These are phyloP conservation scores for Macrostomum lignano DNA, from an alignment of 1,140 invertebrate genomes.

Conservation along the genomic window DNA sequence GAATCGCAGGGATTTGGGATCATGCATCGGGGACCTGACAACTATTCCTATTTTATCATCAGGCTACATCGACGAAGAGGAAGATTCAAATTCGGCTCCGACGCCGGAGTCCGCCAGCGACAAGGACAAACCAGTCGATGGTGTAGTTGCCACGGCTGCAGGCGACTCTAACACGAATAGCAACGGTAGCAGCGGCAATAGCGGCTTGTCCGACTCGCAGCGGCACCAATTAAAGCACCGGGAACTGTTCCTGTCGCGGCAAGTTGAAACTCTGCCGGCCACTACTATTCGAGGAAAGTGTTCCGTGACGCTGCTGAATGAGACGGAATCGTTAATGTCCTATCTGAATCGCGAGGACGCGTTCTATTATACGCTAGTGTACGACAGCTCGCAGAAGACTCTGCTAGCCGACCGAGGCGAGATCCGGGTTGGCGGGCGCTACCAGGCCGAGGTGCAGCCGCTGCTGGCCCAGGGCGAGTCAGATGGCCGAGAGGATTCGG, in stretches of 20 bases:
- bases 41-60: too few relatives aligned
- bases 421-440: slow-evolving; percentile 65
- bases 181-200: too few relatives aligned
- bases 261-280: slow-evolving; percentile 84
- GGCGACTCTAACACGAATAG: too few relatives aligned
- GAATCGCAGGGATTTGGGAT: too few relatives aligned
- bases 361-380: slow-evolving; percentile 97
- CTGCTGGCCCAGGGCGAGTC: slow-evolving; percentile 6
- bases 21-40: too few relatives aligned
- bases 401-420: slow-evolving; percentile 78
- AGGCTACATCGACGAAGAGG: too few relatives aligned
- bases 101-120: too few relatives aligned
- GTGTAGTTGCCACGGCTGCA: too few relatives aligned
- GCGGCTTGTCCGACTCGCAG: too few relatives aligned
- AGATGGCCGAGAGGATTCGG: background rate
- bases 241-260: slow-evolving; percentile 82
- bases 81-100: too few relatives aligned
- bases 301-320: slow-evolving; percentile 80
- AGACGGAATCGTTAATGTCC: slow-evolving; percentile 72
- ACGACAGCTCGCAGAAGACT: slow-evolving; percentile 91
- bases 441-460: slow-evolving; percentile 52
- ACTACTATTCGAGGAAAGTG: slow-evolving; percentile 96
- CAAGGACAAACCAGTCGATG: too few relatives aligned
- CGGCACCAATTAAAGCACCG: slow-evolving; percentile 81
- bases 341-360: slow-evolving; percentile 92